phyloP scores from a whole-genome alignment of 2,113 vertebrate species.

The Grallaria varia region DNA sequence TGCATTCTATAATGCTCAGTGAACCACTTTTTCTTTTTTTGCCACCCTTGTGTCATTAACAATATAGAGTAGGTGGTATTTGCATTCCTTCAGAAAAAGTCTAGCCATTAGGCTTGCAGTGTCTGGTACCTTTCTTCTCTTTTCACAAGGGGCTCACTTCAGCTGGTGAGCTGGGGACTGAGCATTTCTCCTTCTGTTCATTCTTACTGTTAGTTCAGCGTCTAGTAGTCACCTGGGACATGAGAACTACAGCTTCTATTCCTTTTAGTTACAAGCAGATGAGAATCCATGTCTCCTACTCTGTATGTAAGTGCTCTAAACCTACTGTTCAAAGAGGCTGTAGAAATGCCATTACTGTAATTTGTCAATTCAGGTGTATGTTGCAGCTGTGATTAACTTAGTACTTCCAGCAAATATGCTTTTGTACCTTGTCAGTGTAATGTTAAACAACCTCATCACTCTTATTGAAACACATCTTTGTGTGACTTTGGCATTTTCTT shows the following conservation, averaged over 20 bases:
- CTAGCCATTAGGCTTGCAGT: neutral
- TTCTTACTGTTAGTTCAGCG: neutral
- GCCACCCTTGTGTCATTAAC: neutral
- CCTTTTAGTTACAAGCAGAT: neutral
- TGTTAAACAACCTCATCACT: neutral
- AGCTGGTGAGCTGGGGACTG: fast-evolving
- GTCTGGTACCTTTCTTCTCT: neutral
- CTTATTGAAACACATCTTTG: neutral
- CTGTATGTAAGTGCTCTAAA: neutral
- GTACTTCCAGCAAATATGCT: neutral
- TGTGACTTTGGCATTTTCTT: neutral
- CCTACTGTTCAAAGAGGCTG: neutral
- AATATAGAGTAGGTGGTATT: neutral
- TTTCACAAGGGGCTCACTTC: neutral
- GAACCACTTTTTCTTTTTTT: neutral
- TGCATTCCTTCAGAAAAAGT: neutral
- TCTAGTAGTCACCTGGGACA: neutral
- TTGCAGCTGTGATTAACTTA: neutral
- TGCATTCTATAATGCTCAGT: neutral
- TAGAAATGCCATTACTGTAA: neutral
- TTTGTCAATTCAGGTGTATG: neutral
- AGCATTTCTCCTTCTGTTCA: neutral
- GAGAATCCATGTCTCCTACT: neutral
- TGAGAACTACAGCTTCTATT: neutral
- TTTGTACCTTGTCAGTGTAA: neutral